Evolutionary conservation across 1,140 invertebrate species (phyloP).

Genomic region (Zaprionus africanus): DNA sequence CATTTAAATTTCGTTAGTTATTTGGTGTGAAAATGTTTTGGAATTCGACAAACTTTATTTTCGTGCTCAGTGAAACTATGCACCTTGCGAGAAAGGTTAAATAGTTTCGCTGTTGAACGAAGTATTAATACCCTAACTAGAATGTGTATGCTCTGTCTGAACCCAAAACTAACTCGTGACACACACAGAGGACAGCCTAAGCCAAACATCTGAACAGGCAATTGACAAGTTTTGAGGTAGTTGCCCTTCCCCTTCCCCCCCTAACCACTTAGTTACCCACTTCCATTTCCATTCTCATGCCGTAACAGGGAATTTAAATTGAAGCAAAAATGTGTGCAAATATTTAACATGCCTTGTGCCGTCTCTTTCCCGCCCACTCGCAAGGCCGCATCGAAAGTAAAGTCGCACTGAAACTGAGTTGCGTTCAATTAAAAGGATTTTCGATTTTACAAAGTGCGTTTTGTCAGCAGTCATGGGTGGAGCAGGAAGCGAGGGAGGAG

Average conservation of each 20-base stretch:
- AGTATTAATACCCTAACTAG: neutral
- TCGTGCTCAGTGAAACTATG: neutral
- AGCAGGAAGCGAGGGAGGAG: slow-evolving; percentile 1
- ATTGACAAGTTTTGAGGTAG: slow-evolving; percentile 32
- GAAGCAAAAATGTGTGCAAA: slow-evolving; percentile 71
- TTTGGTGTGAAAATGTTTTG: neutral
- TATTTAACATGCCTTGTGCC: slow-evolving; percentile 64
- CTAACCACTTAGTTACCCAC: slow-evolving; percentile 43
- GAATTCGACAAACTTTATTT: slow-evolving; percentile 12
- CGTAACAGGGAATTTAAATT: slow-evolving; percentile 80
- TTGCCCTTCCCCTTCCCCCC: slow-evolving; percentile 27
- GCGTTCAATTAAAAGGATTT: slow-evolving; percentile 81
- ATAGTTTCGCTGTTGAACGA: neutral
- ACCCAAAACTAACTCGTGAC: slow-evolving; percentile 17
- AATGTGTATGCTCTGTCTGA: neutral
- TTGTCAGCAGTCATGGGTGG: slow-evolving; percentile 54
- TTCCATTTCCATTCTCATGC: slow-evolving; percentile 23
- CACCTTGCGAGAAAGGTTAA: neutral
- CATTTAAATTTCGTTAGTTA: neutral
- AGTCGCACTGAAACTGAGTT: slow-evolving; percentile 63
- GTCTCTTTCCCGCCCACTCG: slow-evolving; percentile 9
- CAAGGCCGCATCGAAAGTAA: slow-evolving; percentile 39
- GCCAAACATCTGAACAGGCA: slow-evolving; percentile 41
- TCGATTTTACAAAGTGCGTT: slow-evolving; percentile 80
- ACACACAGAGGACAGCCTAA: slow-evolving; percentile 15